Evolutionary conservation across 1,140 invertebrate species (phyloP), one percentile per base, ranked within the genome.

Genomic region (Trichonephila clavipes): DNA sequence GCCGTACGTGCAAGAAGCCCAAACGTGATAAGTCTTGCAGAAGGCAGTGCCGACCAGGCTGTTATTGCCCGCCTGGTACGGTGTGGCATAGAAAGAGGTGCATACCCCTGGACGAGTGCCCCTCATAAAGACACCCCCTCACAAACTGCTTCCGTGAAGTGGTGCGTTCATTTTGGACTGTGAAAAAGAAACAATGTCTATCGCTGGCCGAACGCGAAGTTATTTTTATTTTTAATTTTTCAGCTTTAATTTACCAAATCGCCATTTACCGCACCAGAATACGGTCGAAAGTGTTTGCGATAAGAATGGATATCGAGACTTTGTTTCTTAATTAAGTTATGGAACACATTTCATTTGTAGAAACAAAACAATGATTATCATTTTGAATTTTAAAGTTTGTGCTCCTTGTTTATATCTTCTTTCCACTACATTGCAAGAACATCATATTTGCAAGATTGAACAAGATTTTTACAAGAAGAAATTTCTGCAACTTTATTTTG

Each of bases 11-110:
- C 94, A 94, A 94, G 69, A 95, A 95, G 88, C 93, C 94, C 12
- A 94, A 91, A 18, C 90, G 94, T 51, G 87, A 94, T 0, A 92
- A 94, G 59, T 95, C 95, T 81, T 96, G 96, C 94, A 95, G 95
- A 89, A 95, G 95, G 24, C 94, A 94, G 21, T 96, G 96, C 86
- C 90, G 95, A n/a, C 94, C 95, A 1, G 95, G 95, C 18, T 96
- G 96, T 91, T 94, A 95, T 72, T 96, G 96, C 94, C 94, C 94
- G 4, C 89, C 94, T 21, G 95, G 95, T n/a, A 93, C 95, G 18
- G 95, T 96, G 1, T 95, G 95, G 88, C 95, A 95, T 72, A 95
- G 95, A 24, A 95, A 95, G 62, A 94, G 94, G 85, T 96, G 96
- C 93, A 95, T 96, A 44, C 94, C 94, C 18, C 94, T 95, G 69